phyloP scores from a whole-genome alignment of 2,113 vertebrate species.

The Psammodynastes pulverulentus region DNA sequence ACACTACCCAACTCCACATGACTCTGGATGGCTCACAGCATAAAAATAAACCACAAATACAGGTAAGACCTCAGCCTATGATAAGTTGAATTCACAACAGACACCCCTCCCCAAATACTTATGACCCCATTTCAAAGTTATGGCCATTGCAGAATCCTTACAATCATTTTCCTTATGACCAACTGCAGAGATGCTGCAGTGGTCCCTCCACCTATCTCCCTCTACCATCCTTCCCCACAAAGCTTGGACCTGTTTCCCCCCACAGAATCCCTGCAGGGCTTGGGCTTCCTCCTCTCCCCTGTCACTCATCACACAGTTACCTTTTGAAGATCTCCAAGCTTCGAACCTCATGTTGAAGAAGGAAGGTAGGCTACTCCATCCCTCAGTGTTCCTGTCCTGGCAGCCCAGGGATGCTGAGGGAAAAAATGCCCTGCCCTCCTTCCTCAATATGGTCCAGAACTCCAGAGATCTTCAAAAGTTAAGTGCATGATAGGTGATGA shows the following conservation, averaged over 20 bases:
- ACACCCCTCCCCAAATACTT: neutral
- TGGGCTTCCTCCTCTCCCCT: neutral
- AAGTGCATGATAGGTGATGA: neutral
- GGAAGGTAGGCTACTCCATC: neutral
- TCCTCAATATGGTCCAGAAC: neutral
- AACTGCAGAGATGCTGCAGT: neutral
- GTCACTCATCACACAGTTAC: neutral
- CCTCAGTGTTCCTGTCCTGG: neutral
- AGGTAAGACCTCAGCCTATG: too few species aligned
- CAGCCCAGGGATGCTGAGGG: neutral
- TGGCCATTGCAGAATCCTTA: neutral
- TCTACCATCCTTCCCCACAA: neutral
- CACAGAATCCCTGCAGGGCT: neutral
- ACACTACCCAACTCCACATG: neutral
- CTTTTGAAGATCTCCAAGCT: neutral
- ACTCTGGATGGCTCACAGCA: neutral
- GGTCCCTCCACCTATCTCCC: neutral
- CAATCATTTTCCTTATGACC: neutral
- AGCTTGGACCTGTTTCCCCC: neutral
- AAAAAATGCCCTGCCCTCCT: neutral
- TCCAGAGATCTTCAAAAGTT: neutral
- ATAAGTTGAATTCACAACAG: neutral
- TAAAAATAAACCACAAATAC: neutral
- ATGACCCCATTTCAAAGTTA: neutral
- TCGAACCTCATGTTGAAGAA: neutral